Base-by-base conservation (phyloP, 2,888 invertebrate genomes). In the Nowickia ferox region DNA sequence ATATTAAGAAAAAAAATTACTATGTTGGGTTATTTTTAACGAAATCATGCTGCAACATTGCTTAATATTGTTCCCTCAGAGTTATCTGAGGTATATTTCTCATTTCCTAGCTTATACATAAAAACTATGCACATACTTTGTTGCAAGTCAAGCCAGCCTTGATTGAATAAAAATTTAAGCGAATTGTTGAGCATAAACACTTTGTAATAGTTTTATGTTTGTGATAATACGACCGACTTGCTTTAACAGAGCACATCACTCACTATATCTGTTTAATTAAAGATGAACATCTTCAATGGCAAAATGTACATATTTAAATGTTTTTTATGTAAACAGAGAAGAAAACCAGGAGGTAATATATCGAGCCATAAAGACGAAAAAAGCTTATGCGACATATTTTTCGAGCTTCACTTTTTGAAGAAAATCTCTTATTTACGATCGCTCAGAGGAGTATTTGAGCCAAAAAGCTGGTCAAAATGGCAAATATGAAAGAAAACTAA, bases 121-220 rank as follows among this genome's bases (percentile, higher is more conserved):
- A 30, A 30, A 4, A 13, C 38, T 22, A 44, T 46, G 2, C 59
- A 77, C 59, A 48, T 30, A 30, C 30, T 30, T 63, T 82, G 76
- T 69, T 76, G 78, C 55, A 78, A 71, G 69, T 82, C 65, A 63
- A 69, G 85, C 69, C 77, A 69, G 85, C 69, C 77, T 78, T 85
- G 78, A 78, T 69, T 78, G 82, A 78, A 85, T 81, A 81, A 78
- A 69, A 48, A 61, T 78, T 81, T 85, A 81, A 85, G 78, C 85
- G 69, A 85, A 85, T 85, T 78, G 72, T 51, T 74, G 51, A 81
- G 66, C 61, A 77, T 79, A 51, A 48, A 71, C 59, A 44, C 51
- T 78, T 69, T 48, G 55, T 17, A 69, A 69, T 66, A 51, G 78
- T 82, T 81, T 78, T 46, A 68, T 66, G 74, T 77, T 77, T 53